A percentile compares a stretch with the other conserved stretches of the same genome.
These are phyloP conservation scores for Urechis unicinctus DNA, from an alignment of 2,888 invertebrate species.

Conservation along the genomic window DNA sequence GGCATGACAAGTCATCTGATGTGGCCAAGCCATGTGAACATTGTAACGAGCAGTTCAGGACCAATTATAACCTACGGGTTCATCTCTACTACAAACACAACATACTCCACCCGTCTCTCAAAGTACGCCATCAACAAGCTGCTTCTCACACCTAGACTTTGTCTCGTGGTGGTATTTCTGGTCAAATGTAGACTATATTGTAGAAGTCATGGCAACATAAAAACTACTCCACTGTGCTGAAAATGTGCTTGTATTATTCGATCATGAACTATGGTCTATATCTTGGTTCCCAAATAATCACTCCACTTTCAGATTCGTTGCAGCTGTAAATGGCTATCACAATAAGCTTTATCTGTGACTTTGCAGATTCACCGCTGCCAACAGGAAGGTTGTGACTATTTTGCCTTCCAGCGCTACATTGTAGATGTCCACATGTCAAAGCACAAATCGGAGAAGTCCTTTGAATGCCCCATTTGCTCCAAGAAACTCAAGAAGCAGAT, in stretches of 20 bases:
- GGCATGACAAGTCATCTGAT: neutral
- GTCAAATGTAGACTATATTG: no score
- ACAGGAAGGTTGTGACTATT: slow-evolving; percentile 23
- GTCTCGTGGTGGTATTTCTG: no score
- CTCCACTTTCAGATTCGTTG: no score
- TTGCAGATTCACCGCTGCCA: slow-evolving; percentile 25
- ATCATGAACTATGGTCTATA: no score
- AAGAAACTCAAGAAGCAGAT: slow-evolving; percentile 25
- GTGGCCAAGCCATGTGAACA: neutral
- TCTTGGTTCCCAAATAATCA: no score
- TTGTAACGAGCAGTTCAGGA: neutral
- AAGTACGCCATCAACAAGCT: no score
- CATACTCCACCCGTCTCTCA: neutral
- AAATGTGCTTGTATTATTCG: no score
- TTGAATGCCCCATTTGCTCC: slow-evolving; percentile 24
- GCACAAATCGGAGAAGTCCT: slow-evolving; percentile 23
- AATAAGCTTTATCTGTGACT: no score
- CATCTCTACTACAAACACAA: neutral
- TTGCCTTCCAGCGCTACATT: slow-evolving; percentile 14
- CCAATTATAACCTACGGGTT: neutral
- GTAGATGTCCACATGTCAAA: slow-evolving; percentile 23
- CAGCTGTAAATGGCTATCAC: no score
- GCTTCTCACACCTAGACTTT: no score
- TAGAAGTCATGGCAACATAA: no score
- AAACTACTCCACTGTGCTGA: no score